Percentiles rank a stretch among this genome's conserved stretches.
These are phyloP conservation scores for Drosophila mimica DNA, from an alignment of 2,888 invertebrate species.

Conservation along the genomic window DNA sequence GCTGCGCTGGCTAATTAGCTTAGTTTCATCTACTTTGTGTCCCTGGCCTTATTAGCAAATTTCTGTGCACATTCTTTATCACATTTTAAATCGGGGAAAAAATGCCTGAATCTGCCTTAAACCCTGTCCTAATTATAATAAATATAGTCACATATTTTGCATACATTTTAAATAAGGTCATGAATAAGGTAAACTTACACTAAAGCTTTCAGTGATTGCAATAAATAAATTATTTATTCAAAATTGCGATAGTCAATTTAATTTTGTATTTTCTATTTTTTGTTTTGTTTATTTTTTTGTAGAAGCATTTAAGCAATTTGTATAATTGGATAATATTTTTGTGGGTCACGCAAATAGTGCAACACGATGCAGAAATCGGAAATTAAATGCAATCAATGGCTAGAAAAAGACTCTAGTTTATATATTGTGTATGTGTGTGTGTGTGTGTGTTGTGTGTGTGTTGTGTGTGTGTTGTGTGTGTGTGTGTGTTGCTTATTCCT, in stretches of 20 bases:
- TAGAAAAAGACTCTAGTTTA: neutral
- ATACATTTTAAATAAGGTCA: neutral
- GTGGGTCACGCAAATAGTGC: slow-evolving; percentile 27
- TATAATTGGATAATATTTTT: slow-evolving; percentile 28
- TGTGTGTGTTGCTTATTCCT: slow-evolving; percentile 7
- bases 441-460: neutral
- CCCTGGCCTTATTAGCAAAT: neutral
- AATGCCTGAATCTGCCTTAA: neutral
- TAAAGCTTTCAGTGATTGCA: neutral
- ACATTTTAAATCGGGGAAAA: neutral
- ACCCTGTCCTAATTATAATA: neutral
- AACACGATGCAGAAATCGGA: slow-evolving; percentile 26
- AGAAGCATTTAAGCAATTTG: slow-evolving; percentile 22
- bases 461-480: neutral
- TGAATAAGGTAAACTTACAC: neutral
- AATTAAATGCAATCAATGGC: slow-evolving; percentile 52
- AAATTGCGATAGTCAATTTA: neutral
- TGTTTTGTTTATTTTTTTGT: neutral
- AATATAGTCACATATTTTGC: neutral
- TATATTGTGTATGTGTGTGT: neutral
- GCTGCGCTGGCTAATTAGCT: neutral
- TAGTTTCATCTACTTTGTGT: neutral
- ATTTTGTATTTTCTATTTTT: neutral
- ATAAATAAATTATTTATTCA: neutral
- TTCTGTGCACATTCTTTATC: neutral